Base-by-base conservation (phyloP, 92 coral and sea anemone genomes). In the Actinernus sp. region DNA sequence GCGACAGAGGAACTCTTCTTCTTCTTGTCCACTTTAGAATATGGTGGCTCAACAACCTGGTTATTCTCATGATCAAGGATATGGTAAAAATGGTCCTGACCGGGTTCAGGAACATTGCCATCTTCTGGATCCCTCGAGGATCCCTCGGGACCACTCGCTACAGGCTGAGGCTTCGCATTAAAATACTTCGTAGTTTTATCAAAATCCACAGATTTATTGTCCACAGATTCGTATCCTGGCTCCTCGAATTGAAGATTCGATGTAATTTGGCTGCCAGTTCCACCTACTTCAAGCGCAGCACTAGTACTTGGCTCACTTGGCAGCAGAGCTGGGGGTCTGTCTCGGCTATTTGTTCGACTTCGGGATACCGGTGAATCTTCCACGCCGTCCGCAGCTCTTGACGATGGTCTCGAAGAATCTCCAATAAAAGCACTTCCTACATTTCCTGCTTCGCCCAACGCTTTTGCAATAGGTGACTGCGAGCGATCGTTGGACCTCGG, bases 371-470 rank as follows among this genome's bases (percentile, higher is more conserved):
- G 74, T 37, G 28, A 67, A 18, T 19, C 43, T 50, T 1, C 16
- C 34, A n/a, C 31, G 22, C 31, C 58, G 17, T 26, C 31, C 43
- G 64, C 83, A 22, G 58, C 32, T 23, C 26, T 31, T 17, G 75
- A 64, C 31, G 45, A 51, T 22, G 82, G 54, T 20, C 73, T 45
- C 51, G 72, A 33, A 27, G 86, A 47, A 51, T 81, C 88, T 6
- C 96, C 98, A 2, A 87, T 47, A 19, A 89, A 63, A 23, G 82
- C 89, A 39, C 87, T 82, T 2, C 97, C 98, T 30, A 94, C 29
- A 38, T 73, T 82, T n/a, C 98, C 98, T 41, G 93, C 92, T 28
- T 82, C 88, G 5, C 98, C 88, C 8, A 91, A 47, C 4, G 97
- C 98, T 25, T 80, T 73, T 17, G 87, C 84, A 55, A 92, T 26